Evolutionary conservation across 1,140 invertebrate genomes (phyloP).

Genomic region (Atopsyche davidsoni): DNA sequence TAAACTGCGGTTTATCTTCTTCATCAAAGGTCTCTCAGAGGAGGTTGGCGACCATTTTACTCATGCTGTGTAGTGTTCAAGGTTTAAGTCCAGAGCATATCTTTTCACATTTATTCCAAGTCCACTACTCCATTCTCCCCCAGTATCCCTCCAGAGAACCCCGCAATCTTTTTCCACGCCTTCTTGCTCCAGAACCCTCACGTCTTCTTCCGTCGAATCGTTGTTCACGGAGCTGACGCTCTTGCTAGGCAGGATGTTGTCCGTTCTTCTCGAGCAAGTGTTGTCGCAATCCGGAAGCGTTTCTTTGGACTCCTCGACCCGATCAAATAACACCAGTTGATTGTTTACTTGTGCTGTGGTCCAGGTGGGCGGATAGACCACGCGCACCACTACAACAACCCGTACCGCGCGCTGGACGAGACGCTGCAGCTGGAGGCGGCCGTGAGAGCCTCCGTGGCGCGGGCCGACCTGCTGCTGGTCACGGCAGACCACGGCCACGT

Average conservation of each 20-base stretch:
- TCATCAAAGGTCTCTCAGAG: too few species aligned
- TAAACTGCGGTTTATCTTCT: too few species aligned
- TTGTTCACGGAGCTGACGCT: conserved; percentile 44
- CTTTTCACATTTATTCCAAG: too few species aligned
- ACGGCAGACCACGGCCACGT: conserved; percentile 70
- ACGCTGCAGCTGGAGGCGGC: conserved; percentile 62
- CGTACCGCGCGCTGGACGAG: conserved; percentile 61
- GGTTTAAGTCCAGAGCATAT: too few species aligned
- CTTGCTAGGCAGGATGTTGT: conserved; percentile 26
- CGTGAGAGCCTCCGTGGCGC: conserved; percentile 53
- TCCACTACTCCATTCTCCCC: too few species aligned
- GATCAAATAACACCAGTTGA: conserved; percentile 46
- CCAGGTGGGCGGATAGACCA: conserved; percentile 68
- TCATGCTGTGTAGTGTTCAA: too few species aligned
- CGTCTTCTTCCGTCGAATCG: conserved; percentile 35
- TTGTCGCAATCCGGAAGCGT: conserved; percentile 23
- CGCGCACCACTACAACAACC: conserved; percentile 68
- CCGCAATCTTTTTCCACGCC: conserved; percentile 69
- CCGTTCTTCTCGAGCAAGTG: conserved; percentile 20
- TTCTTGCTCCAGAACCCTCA: conserved; percentile 64
- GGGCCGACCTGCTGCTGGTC: conserved; percentile 60
- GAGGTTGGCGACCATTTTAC: too few species aligned
- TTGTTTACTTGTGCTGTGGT: too few species aligned
- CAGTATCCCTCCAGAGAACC: conserved; percentile 63
- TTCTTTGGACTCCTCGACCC: conserved; percentile 29